These are phyloP conservation scores for Athalia rosae DNA, from an alignment of 2,888 invertebrate genomes.

Conservation along the genomic window DNA sequence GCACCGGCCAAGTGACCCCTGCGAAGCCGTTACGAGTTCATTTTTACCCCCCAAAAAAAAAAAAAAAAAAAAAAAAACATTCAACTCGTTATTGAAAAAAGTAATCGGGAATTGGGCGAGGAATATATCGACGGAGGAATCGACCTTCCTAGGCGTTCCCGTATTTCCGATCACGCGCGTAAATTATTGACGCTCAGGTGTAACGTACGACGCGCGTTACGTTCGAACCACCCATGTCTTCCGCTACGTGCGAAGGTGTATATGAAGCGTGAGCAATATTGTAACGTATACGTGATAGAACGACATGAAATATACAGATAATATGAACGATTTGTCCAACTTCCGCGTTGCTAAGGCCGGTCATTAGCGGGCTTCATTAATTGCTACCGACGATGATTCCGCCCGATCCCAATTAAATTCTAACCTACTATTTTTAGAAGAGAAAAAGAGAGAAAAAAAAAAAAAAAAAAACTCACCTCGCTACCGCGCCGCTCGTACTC, in stretches of 20 bases:
- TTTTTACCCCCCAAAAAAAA: no score
- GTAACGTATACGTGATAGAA: background rate
- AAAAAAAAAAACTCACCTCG: no score
- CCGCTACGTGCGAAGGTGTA: background rate
- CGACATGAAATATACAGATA: conserved; percentile 23
- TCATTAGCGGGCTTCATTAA: conserved; percentile 41
- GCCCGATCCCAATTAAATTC: conserved; percentile 28
- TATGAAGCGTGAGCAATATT: conserved; percentile 25
- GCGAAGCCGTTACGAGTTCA: conserved; percentile 2
- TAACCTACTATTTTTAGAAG: background rate
- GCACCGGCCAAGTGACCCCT: conserved; percentile 4
- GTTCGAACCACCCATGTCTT: background rate
- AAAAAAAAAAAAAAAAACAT: no score
- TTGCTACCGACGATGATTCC: conserved; percentile 40
- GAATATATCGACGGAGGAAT: background rate
- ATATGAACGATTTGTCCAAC: conserved; percentile 42
- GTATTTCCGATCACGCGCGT: background rate
- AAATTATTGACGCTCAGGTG: background rate
- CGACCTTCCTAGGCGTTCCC: conserved; percentile 14
- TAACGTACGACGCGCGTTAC: background rate
- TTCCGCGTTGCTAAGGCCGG: conserved; percentile 36
- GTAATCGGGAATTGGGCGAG: background rate
- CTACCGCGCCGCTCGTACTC: background rate
- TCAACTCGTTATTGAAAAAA: background rate
- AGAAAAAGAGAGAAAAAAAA: no score